Conservation (phyloP, 2,888 invertebrate genomes). For the Drosophila pegasa region DNA sequence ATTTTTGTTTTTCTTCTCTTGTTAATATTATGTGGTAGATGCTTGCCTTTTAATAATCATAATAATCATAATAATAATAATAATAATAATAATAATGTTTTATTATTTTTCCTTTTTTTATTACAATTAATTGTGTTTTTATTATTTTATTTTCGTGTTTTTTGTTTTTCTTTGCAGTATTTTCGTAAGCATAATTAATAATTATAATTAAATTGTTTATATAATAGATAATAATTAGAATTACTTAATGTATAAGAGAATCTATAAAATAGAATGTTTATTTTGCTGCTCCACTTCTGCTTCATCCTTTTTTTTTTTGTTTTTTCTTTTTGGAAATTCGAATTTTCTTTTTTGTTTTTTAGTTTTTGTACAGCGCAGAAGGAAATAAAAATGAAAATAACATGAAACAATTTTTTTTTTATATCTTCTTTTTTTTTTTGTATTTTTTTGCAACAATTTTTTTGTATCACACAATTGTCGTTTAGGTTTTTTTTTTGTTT, state of each 20-base stretch:
- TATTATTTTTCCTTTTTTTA: constrained; percentile 45
- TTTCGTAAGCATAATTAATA: constrained; percentile 77
- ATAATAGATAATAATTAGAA: constrained; percentile 81
- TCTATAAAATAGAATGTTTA: constrained; percentile 75
- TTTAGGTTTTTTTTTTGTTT: constrained; percentile 41
- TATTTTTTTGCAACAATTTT: constrained; percentile 62
- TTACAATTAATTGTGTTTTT: constrained; percentile 70
- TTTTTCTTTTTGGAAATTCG: constrained; percentile 29
- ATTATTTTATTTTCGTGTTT: constrained; percentile 47
- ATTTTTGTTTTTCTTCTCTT: constrained; percentile 40
- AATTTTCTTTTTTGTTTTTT: constrained; percentile 17
- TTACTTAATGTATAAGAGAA: constrained; percentile 78
- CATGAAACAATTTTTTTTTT: constrained; percentile 49
- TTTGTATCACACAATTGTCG: constrained; percentile 76
- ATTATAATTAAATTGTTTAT: constrained; percentile 81
- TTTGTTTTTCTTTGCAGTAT: constrained; percentile 45
- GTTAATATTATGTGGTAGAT: constrained; percentile 66
- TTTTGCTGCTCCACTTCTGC: background rate
- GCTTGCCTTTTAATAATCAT: constrained; percentile 61
- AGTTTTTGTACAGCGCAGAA: constrained; percentile 66
- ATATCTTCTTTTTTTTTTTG: constrained; percentile 32
- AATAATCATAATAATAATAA: constrained; percentile 62
- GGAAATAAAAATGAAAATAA: constrained; percentile 44
- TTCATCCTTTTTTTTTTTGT: constrained; percentile 16
- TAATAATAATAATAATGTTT: constrained; percentile 61